Base-by-base conservation (phyloP, 2,888 invertebrate species). In the Cryptocephalus moraei region DNA sequence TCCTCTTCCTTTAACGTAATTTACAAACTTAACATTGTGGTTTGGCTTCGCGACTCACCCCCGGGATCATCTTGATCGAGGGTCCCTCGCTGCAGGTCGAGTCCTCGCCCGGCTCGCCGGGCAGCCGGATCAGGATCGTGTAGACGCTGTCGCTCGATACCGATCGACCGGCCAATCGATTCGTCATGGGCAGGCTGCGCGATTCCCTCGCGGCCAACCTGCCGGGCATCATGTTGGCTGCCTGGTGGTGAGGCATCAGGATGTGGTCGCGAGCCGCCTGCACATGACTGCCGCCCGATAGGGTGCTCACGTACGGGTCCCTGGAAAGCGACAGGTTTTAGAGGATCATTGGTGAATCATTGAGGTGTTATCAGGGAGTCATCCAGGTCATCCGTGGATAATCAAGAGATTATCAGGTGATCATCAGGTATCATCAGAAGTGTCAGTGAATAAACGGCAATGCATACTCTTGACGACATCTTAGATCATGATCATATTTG, bases 61-160 rank as follows among this genome's bases (percentile, higher is more conserved):
- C 67, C 12, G 86, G 84, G 56, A 90, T 90, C 89, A 91, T 90
- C 70, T 87, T 90, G 60, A 92, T 91, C 50, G 87, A 86, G 45
- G 91, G 84, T 47, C 72, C 72, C 53, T 77, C 75, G 32, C 70
- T 70, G 44, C 73, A 72, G 8, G 59, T 60, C 36, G 56, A 50
- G 31, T 57, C 53, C 34, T 65, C 66, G 8, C 53, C 53, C 3
- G 59, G 49, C 49, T 78, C 78, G 47, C 81, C 79, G 12, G 92
- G 91, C 58, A 95, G 75, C 61, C 87, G 79, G 62, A 95, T 95
- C 53, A 95, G 75, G 63, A 95, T 94, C 49, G 94, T 94, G 75
- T 94, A 95, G 39, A 93, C 90, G 34, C 83, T 83, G 62, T 85
- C 84, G 56, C 80, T 82, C 44, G 84, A 83, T 9, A 79, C 77